Percentiles rank a stretch among this genome's conserved stretches.
Conservation (phyloP, 2,797 vertebrate species). For the Spheniscus humboldti region DNA sequence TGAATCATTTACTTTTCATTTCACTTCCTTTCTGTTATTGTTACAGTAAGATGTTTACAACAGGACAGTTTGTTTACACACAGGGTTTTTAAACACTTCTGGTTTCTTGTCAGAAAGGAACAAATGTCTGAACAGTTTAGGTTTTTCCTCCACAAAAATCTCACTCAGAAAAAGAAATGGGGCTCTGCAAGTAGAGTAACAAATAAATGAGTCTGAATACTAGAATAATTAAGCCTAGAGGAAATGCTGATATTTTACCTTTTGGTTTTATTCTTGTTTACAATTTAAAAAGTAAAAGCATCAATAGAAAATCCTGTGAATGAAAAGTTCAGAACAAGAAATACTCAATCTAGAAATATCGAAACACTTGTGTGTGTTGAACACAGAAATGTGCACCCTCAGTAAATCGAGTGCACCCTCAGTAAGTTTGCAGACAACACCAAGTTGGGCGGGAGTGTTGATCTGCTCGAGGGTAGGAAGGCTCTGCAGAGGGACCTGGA, state of each 20-base stretch:
- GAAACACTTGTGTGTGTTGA: neutral
- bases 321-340: neutral
- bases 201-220: neutral
- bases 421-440: too few relatives aligned
- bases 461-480: too few relatives aligned
- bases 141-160: neutral
- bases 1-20: neutral
- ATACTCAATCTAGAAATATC: neutral
- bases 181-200: neutral
- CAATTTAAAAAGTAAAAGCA: neutral
- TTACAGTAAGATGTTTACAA: neutral
- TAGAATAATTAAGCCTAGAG: neutral
- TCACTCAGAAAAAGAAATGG: neutral
- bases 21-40: neutral
- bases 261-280: neutral
- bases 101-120: neutral
- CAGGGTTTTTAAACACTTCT: neutral
- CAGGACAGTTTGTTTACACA: neutral
- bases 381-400: neutral
- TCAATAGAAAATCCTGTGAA: neutral
- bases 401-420: too few relatives aligned
- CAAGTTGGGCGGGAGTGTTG: too few relatives aligned
- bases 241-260: neutral
- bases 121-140: neutral
- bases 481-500: too few relatives aligned